A percentile compares a stretch with the other conserved stretches of the same genome.
Conservation (phyloP, 1,140 invertebrate genomes). For the Magallana gigas region DNA sequence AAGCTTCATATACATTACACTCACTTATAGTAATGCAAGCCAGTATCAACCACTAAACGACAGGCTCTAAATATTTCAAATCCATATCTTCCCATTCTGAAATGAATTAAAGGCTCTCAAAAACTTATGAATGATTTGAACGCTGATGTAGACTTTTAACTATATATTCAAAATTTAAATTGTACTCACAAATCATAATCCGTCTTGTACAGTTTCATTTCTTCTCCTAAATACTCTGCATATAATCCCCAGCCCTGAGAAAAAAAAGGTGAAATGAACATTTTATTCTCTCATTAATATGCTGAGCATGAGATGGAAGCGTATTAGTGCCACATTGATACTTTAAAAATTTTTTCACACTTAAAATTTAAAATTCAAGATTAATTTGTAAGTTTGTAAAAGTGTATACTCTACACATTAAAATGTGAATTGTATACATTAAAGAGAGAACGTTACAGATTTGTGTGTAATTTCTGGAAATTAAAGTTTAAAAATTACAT, state of each 20-base stretch:
- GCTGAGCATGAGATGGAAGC: no score
- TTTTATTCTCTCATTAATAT: background rate
- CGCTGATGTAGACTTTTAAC: background rate
- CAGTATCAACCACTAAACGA: slow-evolving; percentile 80
- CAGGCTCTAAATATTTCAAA: slow-evolving; percentile 78
- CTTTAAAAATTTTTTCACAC: no score
- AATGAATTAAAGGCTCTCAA: background rate
- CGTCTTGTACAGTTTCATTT: slow-evolving; percentile 68
- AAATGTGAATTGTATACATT: no score
- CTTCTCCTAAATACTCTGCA: slow-evolving; percentile 77
- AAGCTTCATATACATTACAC: background rate
- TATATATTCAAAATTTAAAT: background rate
- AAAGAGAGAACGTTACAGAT: no score
- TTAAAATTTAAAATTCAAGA: no score
- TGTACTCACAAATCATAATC: slow-evolving; percentile 59
- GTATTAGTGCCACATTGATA: no score
- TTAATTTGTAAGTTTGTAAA: no score
- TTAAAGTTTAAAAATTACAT: no score
- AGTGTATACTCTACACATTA: no score
- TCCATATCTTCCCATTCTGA: slow-evolving; percentile 75
- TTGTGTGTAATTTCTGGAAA: no score
- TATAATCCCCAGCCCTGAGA: slow-evolving; percentile 24
- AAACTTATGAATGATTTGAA: background rate
- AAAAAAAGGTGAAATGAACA: slow-evolving; percentile 1
- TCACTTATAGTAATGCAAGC: slow-evolving; percentile 78